These are phyloP conservation scores for Miltochrista miniata DNA, from an alignment of 2,888 invertebrate genomes.

Conservation along the genomic window DNA sequence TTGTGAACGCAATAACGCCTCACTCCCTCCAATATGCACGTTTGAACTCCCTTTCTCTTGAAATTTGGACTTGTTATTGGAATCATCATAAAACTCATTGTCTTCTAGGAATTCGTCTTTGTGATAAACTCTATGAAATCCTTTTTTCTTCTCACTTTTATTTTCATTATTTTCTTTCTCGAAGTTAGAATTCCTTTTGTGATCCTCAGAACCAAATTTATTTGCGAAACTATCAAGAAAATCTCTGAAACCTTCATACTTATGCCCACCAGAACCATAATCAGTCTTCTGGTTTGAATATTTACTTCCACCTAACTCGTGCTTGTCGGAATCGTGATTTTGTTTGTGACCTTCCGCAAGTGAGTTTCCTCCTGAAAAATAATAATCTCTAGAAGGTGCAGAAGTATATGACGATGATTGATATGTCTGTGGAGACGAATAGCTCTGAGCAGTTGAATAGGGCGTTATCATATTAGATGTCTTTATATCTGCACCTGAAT, in stretches of 20 bases:
- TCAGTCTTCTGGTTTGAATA: constrained; percentile 40
- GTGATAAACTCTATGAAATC: constrained; percentile 68
- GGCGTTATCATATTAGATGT: neutral
- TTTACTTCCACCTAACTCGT: constrained; percentile 40
- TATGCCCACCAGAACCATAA: constrained; percentile 42
- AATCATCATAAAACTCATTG: constrained; percentile 70
- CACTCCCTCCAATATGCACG: constrained; percentile 52
- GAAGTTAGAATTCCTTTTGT: constrained; percentile 53
- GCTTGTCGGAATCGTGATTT: constrained; percentile 42
- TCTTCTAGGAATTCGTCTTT: constrained; percentile 75
- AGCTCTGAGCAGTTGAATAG: neutral
- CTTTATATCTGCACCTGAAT: neutral
- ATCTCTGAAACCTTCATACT: constrained; percentile 57
- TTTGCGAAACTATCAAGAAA: constrained; percentile 64
- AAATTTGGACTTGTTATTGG: constrained; percentile 48
- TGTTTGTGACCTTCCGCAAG: constrained; percentile 36
- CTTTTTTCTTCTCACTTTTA: constrained; percentile 65
- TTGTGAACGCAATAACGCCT: constrained; percentile 52
- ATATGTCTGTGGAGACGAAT: neutral
- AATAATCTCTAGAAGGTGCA: neutral
- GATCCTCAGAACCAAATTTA: constrained; percentile 61
- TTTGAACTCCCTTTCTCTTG: constrained; percentile 55
- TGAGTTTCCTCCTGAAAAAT: constrained; percentile 22
- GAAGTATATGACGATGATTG: neutral
- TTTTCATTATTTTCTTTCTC: constrained; percentile 51